Evolutionary conservation across 2,797 vertebrate species (phyloP), one percentile per base, ranked within the genome.

Genomic region (Esox lucius): DNA sequence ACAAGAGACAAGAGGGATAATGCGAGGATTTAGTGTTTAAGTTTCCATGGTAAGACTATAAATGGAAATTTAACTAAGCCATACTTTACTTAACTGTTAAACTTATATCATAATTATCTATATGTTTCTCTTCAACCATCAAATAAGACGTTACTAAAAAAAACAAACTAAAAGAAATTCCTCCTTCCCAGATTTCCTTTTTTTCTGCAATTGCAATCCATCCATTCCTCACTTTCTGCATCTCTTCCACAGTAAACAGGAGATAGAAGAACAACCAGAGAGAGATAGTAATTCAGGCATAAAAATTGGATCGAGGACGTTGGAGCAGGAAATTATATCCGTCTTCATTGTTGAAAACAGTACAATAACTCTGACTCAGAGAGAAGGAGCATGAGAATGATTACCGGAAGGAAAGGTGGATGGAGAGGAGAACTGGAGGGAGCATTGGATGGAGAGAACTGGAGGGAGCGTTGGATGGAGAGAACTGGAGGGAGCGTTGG

Each of bases 241-340:
- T 72, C 79, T 81, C 59, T 59, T 79, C 73, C 78, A 69, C 17
- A 49, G 71, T 9, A 62, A 85, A 83, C 42, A 76, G 75, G 79
- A 56, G 53, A 68, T 69, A 4, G 15, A 62, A 39, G 53, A 26
- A 68, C 71, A 87, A 80, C 67, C 1, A 73, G 76, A 80, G 26
- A 80, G 24, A 22, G 75, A 68, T 48, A 69, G 76, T 86, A 81
- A 89, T 82, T 87, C 76, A 81, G 87, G 79, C 71, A 15, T 81
- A 75, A 48, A 84, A 76, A 71, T 80, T 76, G 31, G 72, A 80
- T 78, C 35, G 59, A 80, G 66, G 68, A 65, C 73, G 59, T 48
- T 1, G 51, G 80, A 81, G 72, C 67, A 35, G 26, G 74, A 65
- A 69, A 82, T 46, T 24, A 72, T 64, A 73, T 64, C 81, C 75